Evolutionary conservation across 2,888 invertebrate species (phyloP).

Genomic region (Drosophila maculinotata): DNA sequence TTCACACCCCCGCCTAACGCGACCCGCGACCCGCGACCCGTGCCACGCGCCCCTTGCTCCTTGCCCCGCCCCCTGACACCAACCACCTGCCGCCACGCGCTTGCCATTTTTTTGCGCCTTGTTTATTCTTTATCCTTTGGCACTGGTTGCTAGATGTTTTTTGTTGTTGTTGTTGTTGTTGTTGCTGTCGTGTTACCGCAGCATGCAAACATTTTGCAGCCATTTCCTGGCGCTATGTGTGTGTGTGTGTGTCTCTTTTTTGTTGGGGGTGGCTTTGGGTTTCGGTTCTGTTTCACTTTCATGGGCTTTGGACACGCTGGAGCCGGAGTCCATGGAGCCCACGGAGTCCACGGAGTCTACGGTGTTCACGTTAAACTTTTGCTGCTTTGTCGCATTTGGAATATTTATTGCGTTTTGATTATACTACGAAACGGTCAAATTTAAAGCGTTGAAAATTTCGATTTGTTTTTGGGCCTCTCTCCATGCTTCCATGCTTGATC

Average conservation of each 20-base stretch:
- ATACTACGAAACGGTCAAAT: conserved; percentile 35
- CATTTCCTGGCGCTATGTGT: conserved; percentile 47
- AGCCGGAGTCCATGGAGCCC: conserved; percentile 1
- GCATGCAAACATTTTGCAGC: conserved; percentile 75
- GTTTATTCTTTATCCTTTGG: conserved; percentile 75
- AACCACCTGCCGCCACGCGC: conserved; percentile 38
- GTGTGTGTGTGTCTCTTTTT: background rate
- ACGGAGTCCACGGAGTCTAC: no score
- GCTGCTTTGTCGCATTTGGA: conserved; percentile 72
- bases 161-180: conserved; percentile 17
- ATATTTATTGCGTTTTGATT: conserved; percentile 78
- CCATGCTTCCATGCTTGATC: no score
- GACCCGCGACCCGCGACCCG: no score
- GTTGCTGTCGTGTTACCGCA: conserved; percentile 60
- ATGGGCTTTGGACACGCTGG: conserved; percentile 35
- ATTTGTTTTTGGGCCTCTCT: no score
- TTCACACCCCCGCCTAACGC: background rate
- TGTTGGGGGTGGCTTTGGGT: conserved; percentile 1
- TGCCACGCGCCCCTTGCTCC: background rate
- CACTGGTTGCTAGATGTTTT: conserved; percentile 29
- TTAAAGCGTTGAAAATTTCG: conserved; percentile 11
- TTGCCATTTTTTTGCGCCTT: conserved; percentile 51
- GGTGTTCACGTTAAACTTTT: conserved; percentile 66
- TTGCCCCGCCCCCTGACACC: background rate
- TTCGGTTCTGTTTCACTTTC: conserved; percentile 50